Evolutionary conservation across 1,140 invertebrate genomes (phyloP), one percentile per base, ranked within the genome.

Genomic region (Meteorus sp.): DNA sequence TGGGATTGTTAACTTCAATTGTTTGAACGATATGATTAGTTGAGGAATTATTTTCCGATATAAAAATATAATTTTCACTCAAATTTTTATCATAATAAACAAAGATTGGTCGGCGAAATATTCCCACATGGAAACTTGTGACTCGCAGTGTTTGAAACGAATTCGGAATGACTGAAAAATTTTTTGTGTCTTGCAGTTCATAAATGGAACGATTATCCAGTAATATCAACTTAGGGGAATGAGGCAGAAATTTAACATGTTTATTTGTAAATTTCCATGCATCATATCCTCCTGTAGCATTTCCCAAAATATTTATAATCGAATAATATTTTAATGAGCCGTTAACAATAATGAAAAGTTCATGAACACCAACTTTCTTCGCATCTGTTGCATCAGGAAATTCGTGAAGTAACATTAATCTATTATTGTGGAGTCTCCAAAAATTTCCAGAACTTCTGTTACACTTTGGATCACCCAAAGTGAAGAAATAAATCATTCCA

Each of bases 361-460:
- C 20, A 20, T 71, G 43, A 25, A 62, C 48, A 9, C 61, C 13
- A 1, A 71, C n/a, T 35, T 65, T 66, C 19, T 45, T 59, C 3
- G 39, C 45, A 29, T 68, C 62, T 17, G 53, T 33, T 0, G 59
- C 50, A 25, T 68, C 65, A 29, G 58, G 69, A 27, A 76, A 47
- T 43, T 67, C 58, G 15, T 59, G 50, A 2, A 75, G 45, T 17
- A 67, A 57, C 72, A 74, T 13, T 7, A 81, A 60, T 45, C 59
- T 43, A 17, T 74, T 43, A 22, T 72, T 60, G 22, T 66, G 60
- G 13, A 81, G 68, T 54, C 71, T 74, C 80, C 81, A 83, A 33
- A 81, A 53, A 48, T 78, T 79, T 9, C 66, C 77, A 2, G 60
- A 8, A 23, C 58, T 65, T 61, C 31, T 68, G 0, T 54, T 61